These are phyloP conservation scores for Stegodyphus dumicola DNA, from an alignment of 1,140 invertebrate species.

Conservation along the genomic window DNA sequence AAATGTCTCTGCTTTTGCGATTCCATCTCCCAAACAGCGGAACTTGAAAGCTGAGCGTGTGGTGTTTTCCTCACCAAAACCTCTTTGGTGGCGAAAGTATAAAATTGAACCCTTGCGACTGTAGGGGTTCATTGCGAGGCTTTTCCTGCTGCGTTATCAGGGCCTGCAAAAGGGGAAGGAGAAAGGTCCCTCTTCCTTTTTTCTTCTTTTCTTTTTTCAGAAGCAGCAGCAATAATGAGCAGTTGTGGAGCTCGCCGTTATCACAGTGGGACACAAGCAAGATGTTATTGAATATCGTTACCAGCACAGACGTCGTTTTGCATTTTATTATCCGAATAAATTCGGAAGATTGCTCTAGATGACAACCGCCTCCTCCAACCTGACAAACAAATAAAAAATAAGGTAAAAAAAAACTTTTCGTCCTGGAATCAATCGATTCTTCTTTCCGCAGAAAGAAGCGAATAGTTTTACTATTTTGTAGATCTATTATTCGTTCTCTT, in stretches of 20 bases:
- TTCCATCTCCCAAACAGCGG: background rate
- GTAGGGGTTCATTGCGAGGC: background rate
- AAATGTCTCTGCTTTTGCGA: background rate
- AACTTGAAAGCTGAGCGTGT: background rate
- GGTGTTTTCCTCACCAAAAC: background rate
- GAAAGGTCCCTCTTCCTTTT: background rate
- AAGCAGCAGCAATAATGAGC: constrained; percentile 36
- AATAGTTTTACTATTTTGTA: background rate
- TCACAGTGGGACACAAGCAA: constrained; percentile 46
- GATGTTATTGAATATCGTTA: constrained; percentile 61
- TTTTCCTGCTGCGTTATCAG: constrained; percentile 19
- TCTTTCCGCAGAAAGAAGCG: background rate
- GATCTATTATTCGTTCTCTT: constrained; percentile 20
- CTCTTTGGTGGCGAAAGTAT: constrained; percentile 3
- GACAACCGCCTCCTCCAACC: constrained; percentile 28
- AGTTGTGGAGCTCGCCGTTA: constrained; percentile 22
- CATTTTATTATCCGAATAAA: constrained; percentile 59
- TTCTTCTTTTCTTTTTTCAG: background rate
- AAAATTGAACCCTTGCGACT: constrained; percentile 9
- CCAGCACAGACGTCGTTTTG: constrained; percentile 44
- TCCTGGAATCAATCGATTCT: constrained; percentile 19
- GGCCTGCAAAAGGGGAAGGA: constrained; percentile 4
- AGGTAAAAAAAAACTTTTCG: constrained; percentile 20
- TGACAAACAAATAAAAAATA: background rate
- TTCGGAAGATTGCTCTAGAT: constrained; percentile 51